phyloP scores from a whole-genome alignment of 2,113 vertebrate species.

The Lagenorhynchus albirostris region DNA sequence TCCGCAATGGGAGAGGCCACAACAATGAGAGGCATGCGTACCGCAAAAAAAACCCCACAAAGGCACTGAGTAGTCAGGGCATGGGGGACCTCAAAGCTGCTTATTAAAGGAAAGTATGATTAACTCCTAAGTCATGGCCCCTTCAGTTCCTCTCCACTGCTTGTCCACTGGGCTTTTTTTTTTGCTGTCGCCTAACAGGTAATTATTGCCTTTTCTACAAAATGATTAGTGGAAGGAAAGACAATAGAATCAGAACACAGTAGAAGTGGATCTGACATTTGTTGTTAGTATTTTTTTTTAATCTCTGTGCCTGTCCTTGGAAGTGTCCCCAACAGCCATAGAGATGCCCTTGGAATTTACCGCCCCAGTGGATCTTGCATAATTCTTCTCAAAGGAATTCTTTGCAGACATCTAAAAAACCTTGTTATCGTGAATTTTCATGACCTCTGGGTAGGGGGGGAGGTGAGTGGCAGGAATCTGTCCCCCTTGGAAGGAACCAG shows the following conservation, averaged over 20 bases:
- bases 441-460: not conserved
- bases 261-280: not conserved
- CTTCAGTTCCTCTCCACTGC: not conserved
- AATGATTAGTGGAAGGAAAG: slow-evolving; percentile 24
- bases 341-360: not conserved
- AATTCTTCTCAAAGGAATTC: not conserved
- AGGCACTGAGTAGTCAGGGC: not conserved
- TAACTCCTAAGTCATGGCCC: not conserved
- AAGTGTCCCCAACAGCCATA: not conserved
- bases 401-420: not conserved
- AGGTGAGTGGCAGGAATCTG: not conserved
- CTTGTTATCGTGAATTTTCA: not conserved
- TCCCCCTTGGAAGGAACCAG: not conserved
- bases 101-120: slow-evolving; percentile 6
- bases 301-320: not conserved
- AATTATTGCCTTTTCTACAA: slow-evolving; percentile 9
- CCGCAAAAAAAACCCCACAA: too few relatives aligned
- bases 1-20: too few relatives aligned
- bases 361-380: not conserved
- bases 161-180: not conserved
- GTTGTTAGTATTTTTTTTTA: not conserved
- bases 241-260: not conserved
- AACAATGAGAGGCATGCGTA: accelerated
- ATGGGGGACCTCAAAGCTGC: not conserved
- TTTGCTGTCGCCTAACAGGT: slow-evolving; percentile 1